Evolutionary conservation across 2,797 vertebrate species (phyloP), one percentile per base, ranked within the genome.

Genomic region (Sciurus vulgaris): DNA sequence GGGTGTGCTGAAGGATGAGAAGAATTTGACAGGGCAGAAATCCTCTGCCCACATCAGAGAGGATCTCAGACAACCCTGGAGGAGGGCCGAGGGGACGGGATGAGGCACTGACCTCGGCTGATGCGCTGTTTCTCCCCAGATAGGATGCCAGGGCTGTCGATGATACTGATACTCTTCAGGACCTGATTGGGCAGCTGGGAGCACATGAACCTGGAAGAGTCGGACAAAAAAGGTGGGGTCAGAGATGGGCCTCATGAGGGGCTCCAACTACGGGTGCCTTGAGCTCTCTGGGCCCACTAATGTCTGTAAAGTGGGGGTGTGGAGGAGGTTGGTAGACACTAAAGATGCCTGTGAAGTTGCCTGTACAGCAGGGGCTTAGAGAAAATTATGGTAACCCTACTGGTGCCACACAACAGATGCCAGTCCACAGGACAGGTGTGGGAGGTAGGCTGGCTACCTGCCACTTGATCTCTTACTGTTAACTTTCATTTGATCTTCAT

Each of bases 61-160:
- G 54, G n/a, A 26, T 4, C 70, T 76, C 2, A 12, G 44, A 17
- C 13, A n/a, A 63, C 22, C 20, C 7, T 0, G 1, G 59, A 35
- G 44, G 24, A 44, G 28, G n/a, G 26, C 4, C 30, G 76, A 12
- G 0, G 2, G 15, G 30, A 41, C 1, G 0, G 1, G 54, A 61
- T 3, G 0, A 22, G 47, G 35, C 56, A 96, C 97, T 83, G 95
- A 99, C 99, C 99, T 99, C 99, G 98, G 98, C 99, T 99, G 98
- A 99, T 99, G 56, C 99, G 99, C 84, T 99, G 99, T 95, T 99
- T 99, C 98, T 99, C 99, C 97, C 99, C 99, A 54, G 99, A 99
- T 86, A 99, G 99, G 98, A 99, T 99, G 7, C 99, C 99, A 0
- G 99, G 99, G 2, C 99, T 99, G 98, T 99, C 99, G 0, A 99